These are phyloP conservation scores for Alces alces DNA, from an alignment of 2,113 vertebrate genomes.

Conservation along the genomic window DNA sequence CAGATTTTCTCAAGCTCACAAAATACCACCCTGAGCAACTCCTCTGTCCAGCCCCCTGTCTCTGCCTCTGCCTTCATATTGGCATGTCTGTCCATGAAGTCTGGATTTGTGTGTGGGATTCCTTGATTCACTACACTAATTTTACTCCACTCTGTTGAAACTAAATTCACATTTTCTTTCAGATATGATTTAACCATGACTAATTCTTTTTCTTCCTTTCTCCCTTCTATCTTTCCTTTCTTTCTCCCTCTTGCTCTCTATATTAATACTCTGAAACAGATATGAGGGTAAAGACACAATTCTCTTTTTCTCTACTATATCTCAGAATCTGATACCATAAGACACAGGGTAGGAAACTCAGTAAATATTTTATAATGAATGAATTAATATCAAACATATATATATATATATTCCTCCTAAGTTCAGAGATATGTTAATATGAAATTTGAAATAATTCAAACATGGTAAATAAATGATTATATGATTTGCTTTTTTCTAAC, in stretches of 20 bases:
- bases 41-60: not conserved
- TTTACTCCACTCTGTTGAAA: not conserved
- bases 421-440: not conserved
- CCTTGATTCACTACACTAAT: not conserved
- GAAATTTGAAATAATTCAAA: slow-evolving; percentile 11
- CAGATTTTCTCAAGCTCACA: not conserved
- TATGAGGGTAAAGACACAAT: not conserved
- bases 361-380: not conserved
- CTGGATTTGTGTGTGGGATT: not conserved
- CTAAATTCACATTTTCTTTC: not conserved
- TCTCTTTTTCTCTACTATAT: not conserved
- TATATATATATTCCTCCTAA: not conserved
- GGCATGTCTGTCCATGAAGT: not conserved
- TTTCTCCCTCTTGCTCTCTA: too few relatives aligned
- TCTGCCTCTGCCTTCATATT: not conserved
- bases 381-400: not conserved
- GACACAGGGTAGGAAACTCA: not conserved
- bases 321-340: not conserved
- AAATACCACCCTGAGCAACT: not conserved
- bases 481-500: not conserved
- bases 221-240: not conserved
- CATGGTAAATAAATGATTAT: not conserved
- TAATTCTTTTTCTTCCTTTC: not conserved
- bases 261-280: not conserved
- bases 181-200: not conserved